Percentiles rank a stretch among this genome's conserved stretches.
These are phyloP conservation scores for Chloebia gouldiae DNA, from an alignment of 2,113 vertebrate genomes.

Conservation along the genomic window DNA sequence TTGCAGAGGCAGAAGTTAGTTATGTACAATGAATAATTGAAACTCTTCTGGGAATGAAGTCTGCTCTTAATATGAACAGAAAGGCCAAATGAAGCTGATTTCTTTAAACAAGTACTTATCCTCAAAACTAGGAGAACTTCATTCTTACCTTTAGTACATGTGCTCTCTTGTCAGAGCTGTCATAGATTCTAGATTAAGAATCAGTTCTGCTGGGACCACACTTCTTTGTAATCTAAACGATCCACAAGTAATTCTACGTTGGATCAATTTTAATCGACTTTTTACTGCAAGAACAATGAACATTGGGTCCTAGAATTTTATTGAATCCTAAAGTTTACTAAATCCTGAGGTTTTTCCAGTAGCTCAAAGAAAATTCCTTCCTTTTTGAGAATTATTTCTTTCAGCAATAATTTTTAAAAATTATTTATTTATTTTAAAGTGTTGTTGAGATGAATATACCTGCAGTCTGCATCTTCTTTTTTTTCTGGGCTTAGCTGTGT, in stretches of 20 bases:
- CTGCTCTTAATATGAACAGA: background rate
- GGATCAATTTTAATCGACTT: background rate
- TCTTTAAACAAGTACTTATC: background rate
- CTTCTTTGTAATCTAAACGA: background rate
- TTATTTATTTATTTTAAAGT: background rate
- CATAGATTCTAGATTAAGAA: background rate
- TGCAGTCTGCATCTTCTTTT: background rate
- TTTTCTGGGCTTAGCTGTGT: background rate
- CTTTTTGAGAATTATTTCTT: background rate
- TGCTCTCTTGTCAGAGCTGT: background rate
- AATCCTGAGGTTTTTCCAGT: background rate
- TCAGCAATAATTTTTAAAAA: background rate
- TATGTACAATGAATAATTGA: background rate
- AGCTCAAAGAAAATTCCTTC: background rate
- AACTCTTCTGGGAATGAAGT: background rate
- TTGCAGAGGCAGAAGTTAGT: background rate
- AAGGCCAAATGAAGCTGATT: background rate
- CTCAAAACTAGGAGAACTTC: background rate
- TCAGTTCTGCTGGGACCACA: background rate
- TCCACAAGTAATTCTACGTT: background rate
- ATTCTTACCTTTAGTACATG: background rate
- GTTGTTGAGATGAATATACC: background rate
- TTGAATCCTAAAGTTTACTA: background rate
- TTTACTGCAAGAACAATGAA: background rate
- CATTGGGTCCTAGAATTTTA: background rate